phyloP scores from a whole-genome alignment of 1,140 invertebrate species.

The Temnothorax nylanderi region DNA sequence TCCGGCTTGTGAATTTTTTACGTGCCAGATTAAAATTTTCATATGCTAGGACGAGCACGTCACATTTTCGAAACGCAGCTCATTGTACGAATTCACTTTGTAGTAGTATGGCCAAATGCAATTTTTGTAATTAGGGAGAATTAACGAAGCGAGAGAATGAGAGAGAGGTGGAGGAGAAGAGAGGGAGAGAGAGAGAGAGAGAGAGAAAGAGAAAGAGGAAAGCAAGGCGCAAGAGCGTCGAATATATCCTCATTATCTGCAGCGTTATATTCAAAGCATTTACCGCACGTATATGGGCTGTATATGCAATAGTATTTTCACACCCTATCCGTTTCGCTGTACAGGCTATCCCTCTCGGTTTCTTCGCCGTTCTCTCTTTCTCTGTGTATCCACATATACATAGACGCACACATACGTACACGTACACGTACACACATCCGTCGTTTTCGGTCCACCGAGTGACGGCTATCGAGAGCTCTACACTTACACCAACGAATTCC shows the following conservation, averaged over 20 bases:
- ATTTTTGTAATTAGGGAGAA: constrained; percentile 59
- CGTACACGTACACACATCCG: background rate
- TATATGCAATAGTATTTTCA: constrained; percentile 47
- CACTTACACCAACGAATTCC: constrained; percentile 51
- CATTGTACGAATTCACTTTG: constrained; percentile 53
- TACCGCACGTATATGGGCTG: background rate
- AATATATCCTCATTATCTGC: constrained; percentile 60
- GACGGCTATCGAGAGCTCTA: constrained; percentile 18
- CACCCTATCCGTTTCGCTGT: constrained; percentile 31
- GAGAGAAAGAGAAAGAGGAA: background rate
- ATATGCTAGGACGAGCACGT: background rate
- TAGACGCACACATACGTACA: background rate
- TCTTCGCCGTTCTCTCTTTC: constrained; percentile 3
- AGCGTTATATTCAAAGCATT: constrained; percentile 56
- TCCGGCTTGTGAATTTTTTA: background rate
- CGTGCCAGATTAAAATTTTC: constrained; percentile 15
- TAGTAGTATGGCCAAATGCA: constrained; percentile 10
- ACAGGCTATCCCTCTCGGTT: constrained; percentile 20
- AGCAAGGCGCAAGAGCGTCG: constrained; percentile 28
- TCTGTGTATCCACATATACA: background rate
- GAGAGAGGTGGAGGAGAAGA: background rate
- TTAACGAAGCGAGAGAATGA: constrained; percentile 20
- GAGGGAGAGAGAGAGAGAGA: background rate
- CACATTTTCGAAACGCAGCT: constrained; percentile 14
- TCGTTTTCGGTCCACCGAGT: background rate